Percentiles rank a stretch among this genome's conserved stretches.
phyloP scores from a whole-genome alignment of 2,797 vertebrate genomes.

The Danio kyathit region DNA sequence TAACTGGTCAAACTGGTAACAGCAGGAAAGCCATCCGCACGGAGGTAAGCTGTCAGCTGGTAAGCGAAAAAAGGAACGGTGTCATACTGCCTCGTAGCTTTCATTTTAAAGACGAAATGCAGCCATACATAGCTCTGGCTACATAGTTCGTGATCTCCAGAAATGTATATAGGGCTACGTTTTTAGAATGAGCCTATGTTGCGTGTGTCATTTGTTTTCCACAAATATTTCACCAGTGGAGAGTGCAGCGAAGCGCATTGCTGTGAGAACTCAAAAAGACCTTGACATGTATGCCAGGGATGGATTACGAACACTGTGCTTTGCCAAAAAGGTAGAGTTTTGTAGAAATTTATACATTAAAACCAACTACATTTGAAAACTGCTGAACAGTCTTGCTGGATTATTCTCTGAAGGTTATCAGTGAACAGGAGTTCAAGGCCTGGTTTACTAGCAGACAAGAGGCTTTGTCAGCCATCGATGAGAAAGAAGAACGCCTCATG shows the following conservation, averaged over 20 bases:
- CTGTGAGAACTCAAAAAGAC: slow-evolving; percentile 85
- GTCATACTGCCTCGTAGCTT: too few species aligned
- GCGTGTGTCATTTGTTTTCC: neutral
- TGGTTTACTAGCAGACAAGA: slow-evolving; percentile 86
- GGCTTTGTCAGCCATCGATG: slow-evolving; percentile 86
- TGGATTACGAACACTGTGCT: slow-evolving; percentile 91
- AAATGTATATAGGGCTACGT: too few species aligned
- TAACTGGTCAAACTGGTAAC: too few species aligned
- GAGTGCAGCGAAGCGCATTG: slow-evolving; percentile 78
- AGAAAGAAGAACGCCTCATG: slow-evolving; percentile 88
- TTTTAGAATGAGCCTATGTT: too few species aligned
- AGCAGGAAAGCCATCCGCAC: too few species aligned
- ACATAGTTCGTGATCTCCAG: too few species aligned
- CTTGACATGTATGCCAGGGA: slow-evolving; percentile 88
- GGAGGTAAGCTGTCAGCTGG: too few species aligned
- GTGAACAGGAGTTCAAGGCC: slow-evolving; percentile 80
- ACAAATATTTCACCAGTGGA: slow-evolving; percentile 37
- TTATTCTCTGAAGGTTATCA: slow-evolving; percentile 81
- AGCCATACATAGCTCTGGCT: too few species aligned
- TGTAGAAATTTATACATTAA: neutral
- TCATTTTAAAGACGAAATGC: too few species aligned
- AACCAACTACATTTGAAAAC: neutral
- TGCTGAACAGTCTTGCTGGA: neutral
- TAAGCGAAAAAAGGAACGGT: too few species aligned
- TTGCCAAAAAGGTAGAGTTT: slow-evolving; percentile 88